A percentile compares a stretch with the other conserved stretches of the same genome.
phyloP scores from a whole-genome alignment of 1,140 invertebrate genomes.

The Apis laboriosa region DNA sequence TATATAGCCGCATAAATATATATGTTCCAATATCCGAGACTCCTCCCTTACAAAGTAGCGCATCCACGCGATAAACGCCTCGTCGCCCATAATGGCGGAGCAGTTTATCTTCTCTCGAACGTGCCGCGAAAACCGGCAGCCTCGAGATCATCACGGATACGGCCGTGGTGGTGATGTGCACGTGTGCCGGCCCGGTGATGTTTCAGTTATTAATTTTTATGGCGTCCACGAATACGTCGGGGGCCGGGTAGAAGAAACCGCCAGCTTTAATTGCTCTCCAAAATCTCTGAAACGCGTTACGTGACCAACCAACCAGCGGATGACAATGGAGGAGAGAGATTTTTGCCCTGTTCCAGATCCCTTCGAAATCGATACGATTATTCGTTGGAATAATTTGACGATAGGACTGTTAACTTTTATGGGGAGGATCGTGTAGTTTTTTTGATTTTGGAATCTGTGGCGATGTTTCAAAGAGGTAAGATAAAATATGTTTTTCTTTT shows the following conservation, averaged over 20 bases:
- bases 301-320: background rate
- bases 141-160: background rate
- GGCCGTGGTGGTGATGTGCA: background rate
- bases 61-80: slow-evolving; percentile 18
- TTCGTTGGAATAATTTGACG: background rate
- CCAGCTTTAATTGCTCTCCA: slow-evolving; percentile 5
- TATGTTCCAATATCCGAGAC: background rate
- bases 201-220: slow-evolving; percentile 50
- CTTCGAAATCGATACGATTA: background rate
- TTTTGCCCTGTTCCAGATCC: background rate
- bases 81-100: slow-evolving; percentile 9
- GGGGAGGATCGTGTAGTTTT: background rate
- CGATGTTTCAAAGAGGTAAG: no score
- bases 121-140: slow-evolving; percentile 16
- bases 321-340: background rate
- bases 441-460: background rate
- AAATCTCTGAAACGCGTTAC: background rate
- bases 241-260: background rate
- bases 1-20: no score
- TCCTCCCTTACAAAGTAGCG: slow-evolving; percentile 5
- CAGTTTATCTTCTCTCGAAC: slow-evolving; percentile 30
- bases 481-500: no score
- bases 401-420: background rate
- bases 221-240: background rate
- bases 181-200: slow-evolving; percentile 8